Evolutionary conservation across 2,888 invertebrate genomes (phyloP).

Genomic region (Petrolisthes manimaculis): DNA sequence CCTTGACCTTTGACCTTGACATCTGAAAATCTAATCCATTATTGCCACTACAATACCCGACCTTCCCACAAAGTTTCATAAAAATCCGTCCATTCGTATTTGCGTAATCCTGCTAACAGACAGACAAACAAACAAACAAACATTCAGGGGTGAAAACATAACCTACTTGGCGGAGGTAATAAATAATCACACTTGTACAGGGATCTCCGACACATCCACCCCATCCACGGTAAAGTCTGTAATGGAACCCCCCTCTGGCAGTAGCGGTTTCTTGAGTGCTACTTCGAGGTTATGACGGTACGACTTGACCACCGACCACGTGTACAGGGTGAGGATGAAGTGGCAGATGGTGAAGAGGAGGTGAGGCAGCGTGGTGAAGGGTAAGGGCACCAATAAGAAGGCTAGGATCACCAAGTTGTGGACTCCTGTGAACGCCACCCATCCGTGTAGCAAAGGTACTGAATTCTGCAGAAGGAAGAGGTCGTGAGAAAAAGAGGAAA

Average conservation of each 20-base stretch:
- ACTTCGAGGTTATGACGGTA: slow-evolving; percentile 44
- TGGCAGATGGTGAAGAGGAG: slow-evolving; percentile 49
- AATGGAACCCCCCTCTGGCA: slow-evolving; percentile 43
- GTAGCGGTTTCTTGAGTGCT: slow-evolving; percentile 28
- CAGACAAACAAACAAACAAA: no score
- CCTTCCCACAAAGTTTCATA: no score
- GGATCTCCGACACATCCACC: slow-evolving; percentile 36
- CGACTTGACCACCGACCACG: slow-evolving; percentile 63
- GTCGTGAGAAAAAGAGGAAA: background rate
- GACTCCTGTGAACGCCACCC: slow-evolving; percentile 60
- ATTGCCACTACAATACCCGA: no score
- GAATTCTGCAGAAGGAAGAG: slow-evolving; percentile 30
- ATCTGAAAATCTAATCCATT: no score
- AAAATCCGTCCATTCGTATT: no score
- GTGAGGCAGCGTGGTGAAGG: slow-evolving; percentile 62
- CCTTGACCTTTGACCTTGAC: no score
- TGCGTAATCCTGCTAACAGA: no score
- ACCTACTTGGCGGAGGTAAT: background rate
- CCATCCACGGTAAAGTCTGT: slow-evolving; percentile 59
- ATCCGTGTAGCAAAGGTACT: slow-evolving; percentile 43
- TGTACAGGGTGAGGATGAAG: slow-evolving; percentile 60
- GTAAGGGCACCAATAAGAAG: slow-evolving; percentile 29
- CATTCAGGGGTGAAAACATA: no score
- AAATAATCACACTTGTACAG: slow-evolving; percentile 11
- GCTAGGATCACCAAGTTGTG: slow-evolving; percentile 56